Percentiles rank a stretch among this genome's conserved stretches.
Conservation (phyloP, 1,140 invertebrate genomes). For the Araneus ventricosus region DNA sequence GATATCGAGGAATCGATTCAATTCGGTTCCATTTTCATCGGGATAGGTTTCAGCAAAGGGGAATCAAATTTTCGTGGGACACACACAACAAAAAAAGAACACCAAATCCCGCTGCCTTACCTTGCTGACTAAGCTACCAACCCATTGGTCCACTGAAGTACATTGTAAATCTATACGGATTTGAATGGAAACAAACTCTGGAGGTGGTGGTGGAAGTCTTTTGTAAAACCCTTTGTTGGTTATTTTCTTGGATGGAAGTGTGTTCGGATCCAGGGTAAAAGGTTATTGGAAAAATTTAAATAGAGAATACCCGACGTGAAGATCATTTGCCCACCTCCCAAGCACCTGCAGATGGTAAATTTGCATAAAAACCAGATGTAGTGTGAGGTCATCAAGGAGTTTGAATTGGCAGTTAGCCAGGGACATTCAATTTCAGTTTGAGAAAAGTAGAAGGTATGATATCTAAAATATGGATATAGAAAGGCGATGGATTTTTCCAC, state of each 20-base stretch:
- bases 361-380: neutral
- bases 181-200: constrained; percentile 29
- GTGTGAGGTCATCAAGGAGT: neutral
- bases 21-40: constrained; percentile 33
- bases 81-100: neutral
- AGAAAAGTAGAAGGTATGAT: neutral
- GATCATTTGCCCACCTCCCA: neutral
- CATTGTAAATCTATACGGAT: constrained; percentile 24
- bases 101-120: neutral
- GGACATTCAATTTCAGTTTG: neutral
- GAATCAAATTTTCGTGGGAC: constrained; percentile 62
- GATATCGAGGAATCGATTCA: constrained; percentile 69
- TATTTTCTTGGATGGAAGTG: neutral
- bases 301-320: neutral
- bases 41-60: constrained; percentile 49
- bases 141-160: neutral
- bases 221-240: neutral
- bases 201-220: neutral
- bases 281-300: constrained; percentile 33
- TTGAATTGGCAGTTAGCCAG: neutral
- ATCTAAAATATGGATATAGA: neutral
- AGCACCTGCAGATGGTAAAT: neutral
- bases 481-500: neutral
- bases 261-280: neutral
- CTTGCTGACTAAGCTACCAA: neutral